These are phyloP conservation scores for Pomatostomus ruficeps DNA, from an alignment of 2,113 vertebrate genomes.

Conservation along the genomic window DNA sequence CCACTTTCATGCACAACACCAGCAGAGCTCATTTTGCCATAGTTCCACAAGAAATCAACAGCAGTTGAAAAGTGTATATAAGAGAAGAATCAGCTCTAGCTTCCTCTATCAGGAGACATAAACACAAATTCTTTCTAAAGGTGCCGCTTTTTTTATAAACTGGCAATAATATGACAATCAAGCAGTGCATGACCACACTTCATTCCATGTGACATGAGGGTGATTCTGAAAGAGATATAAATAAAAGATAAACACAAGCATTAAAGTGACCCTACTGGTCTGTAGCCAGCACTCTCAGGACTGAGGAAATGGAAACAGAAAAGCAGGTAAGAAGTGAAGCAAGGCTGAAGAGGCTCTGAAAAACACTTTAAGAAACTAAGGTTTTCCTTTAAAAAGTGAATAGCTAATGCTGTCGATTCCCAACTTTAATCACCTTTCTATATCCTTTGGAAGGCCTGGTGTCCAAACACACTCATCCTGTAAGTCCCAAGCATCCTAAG, in stretches of 20 bases:
- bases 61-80: not conserved
- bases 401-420: not conserved
- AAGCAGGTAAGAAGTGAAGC: not conserved
- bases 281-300: not conserved
- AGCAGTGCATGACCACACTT: not conserved
- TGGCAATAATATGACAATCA: not conserved
- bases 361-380: not conserved
- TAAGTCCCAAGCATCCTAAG: not conserved
- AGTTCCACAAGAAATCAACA: not conserved
- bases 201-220: not conserved
- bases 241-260: not conserved
- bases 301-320: not conserved
- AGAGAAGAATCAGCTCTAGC: not conserved
- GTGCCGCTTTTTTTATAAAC: not conserved
- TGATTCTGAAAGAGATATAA: not conserved
- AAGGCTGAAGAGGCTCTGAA: not conserved
- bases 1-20: not conserved
- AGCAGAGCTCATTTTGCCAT: not conserved
- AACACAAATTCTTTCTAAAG: not conserved
- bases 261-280: not conserved
- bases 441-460: not conserved
- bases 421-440: not conserved
- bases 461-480: not conserved
- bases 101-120: not conserved
- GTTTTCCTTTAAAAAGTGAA: not conserved